Evolutionary conservation across 2,797 vertebrate species (phyloP).

Genomic region (Myotis pilosus): DNA sequence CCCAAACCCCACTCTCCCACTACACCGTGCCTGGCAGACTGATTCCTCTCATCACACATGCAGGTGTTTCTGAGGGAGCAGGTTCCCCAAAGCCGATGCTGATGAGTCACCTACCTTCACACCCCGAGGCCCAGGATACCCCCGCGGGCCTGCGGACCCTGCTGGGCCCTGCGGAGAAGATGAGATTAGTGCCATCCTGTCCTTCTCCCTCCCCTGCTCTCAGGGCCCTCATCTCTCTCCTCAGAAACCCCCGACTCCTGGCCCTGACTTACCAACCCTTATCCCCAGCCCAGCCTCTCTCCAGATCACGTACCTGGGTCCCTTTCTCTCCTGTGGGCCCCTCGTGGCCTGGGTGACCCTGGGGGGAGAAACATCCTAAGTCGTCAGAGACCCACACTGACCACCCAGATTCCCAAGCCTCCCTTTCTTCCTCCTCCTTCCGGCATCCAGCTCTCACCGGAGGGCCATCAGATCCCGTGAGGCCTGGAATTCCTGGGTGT

Average conservation of each 20-base stretch:
- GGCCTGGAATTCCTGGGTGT: slow-evolving; percentile 89
- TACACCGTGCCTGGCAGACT: background rate
- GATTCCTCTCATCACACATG: background rate
- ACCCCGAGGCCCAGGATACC: slow-evolving; percentile 94
- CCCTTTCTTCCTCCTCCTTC: background rate
- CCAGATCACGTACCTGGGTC: slow-evolving; percentile 85
- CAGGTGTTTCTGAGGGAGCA: background rate
- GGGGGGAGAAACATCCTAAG: background rate
- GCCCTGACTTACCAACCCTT: fast-evolving
- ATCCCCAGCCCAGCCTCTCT: background rate
- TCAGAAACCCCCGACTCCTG: background rate
- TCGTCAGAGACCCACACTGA: background rate
- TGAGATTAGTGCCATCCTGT: background rate
- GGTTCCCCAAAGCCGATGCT: background rate
- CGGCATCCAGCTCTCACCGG: slow-evolving; percentile 84
- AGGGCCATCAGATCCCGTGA: slow-evolving; percentile 91
- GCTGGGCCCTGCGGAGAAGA: slow-evolving; percentile 84
- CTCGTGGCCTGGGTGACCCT: slow-evolving; percentile 96
- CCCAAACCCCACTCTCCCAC: background rate
- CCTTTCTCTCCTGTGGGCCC: slow-evolving; percentile 94
- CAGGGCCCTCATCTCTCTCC: background rate
- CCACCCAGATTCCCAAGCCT: background rate
- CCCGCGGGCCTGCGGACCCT: slow-evolving; percentile 89
- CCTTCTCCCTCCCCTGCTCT: background rate
- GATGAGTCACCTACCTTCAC: slow-evolving; percentile 90